Evolutionary conservation across 2,113 vertebrate genomes (phyloP).

Genomic region (Naja naja): DNA sequence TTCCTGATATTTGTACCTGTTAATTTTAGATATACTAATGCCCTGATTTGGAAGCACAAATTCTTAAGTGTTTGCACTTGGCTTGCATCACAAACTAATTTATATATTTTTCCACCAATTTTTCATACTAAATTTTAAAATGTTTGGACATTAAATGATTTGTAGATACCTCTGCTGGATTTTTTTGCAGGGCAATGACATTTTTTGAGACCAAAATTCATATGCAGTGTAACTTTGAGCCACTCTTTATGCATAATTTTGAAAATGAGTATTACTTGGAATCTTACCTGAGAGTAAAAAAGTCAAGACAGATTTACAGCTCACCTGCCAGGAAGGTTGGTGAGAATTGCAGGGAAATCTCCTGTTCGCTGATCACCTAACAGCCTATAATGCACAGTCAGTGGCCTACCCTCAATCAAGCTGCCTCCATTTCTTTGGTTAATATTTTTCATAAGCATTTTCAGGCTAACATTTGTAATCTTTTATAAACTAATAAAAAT

Average conservation of each 20-base stretch:
- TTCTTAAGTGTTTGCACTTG: background rate
- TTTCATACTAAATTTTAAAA: slow-evolving; percentile 20
- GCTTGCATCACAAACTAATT: slow-evolving; percentile 4
- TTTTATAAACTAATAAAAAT: background rate
- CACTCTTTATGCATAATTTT: background rate
- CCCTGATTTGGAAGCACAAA: background rate
- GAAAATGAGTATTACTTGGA: background rate
- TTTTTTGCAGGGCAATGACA: background rate
- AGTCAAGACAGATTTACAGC: background rate
- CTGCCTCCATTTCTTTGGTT: background rate
- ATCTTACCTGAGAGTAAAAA: background rate
- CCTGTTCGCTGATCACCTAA: background rate
- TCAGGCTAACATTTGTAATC: background rate
- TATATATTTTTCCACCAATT: background rate
- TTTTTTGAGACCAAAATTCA: background rate
- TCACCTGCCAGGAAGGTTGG: background rate
- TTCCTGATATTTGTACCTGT: background rate
- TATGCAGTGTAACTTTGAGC: background rate
- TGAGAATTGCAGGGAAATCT: background rate
- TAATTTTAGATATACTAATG: background rate
- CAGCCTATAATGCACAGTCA: background rate
- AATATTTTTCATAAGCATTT: background rate
- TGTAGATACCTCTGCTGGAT: background rate
- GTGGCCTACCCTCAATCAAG: background rate
- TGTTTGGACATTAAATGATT: background rate